Percentiles rank a stretch among this genome's conserved stretches.
Evolutionary conservation across 1,140 invertebrate species (phyloP).

Genomic region (Solen grandis): DNA sequence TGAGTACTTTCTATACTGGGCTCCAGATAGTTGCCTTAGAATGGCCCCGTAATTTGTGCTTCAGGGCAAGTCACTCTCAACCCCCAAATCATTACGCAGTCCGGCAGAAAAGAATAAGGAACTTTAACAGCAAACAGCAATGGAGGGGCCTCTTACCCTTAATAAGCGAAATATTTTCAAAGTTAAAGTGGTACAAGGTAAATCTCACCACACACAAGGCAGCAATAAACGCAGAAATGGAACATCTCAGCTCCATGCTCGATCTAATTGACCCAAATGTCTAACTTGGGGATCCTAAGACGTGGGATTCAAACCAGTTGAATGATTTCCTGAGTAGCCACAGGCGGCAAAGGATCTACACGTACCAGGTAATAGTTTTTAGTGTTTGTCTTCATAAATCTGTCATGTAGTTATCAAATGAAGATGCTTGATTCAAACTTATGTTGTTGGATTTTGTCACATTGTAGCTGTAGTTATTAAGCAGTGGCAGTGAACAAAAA

Average conservation of each 20-base stretch:
- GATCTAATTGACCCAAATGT: not conserved
- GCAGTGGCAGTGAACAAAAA: not conserved
- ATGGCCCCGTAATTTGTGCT: not conserved
- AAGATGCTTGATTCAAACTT: not conserved
- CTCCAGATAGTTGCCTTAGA: conserved; percentile 42
- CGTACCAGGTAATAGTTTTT: not conserved
- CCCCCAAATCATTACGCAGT: not conserved
- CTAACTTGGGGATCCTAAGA: too few species aligned
- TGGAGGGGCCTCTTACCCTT: not conserved
- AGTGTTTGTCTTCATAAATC: too few species aligned
- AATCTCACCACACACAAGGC: not conserved
- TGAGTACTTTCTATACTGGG: conserved; percentile 56
- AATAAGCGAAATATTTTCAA: not conserved
- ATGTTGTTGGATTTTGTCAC: not conserved
- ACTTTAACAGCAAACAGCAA: not conserved
- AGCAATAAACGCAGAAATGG: not conserved
- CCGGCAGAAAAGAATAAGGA: not conserved
- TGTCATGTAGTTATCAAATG: too few species aligned
- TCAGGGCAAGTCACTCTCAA: not conserved
- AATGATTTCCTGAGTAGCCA: not conserved
- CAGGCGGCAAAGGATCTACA: not conserved
- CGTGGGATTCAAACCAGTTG: not conserved
- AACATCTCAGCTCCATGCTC: not conserved
- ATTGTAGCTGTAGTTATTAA: not conserved
- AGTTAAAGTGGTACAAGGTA: not conserved